A percentile compares a stretch with the other conserved stretches of the same genome.
Conservation (phyloP, 2,797 vertebrate species). For the Manis javanica region DNA sequence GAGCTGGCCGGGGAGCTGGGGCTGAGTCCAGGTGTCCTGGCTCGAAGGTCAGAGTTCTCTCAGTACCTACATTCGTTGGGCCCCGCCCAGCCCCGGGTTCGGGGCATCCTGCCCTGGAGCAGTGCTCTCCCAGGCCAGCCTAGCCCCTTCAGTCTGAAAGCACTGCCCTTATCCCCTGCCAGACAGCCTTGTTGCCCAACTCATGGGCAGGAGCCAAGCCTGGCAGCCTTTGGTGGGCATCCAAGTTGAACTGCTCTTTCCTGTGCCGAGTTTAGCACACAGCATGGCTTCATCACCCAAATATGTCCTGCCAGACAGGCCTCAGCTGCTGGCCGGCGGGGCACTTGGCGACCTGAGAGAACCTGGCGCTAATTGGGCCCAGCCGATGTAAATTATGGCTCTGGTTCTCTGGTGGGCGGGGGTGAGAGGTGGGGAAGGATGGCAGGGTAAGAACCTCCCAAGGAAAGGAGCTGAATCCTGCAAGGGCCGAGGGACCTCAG, state of each 20-base stretch:
- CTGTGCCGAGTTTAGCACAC: constrained; percentile 55
- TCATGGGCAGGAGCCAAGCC: constrained; percentile 58
- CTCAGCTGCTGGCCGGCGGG: constrained; percentile 84
- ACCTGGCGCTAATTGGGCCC: constrained; percentile 70
- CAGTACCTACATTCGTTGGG: background rate
- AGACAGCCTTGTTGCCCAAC: constrained; percentile 72
- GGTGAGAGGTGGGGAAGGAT: constrained; percentile 50
- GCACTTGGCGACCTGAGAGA: constrained; percentile 66
- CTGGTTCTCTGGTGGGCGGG: constrained; percentile 44
- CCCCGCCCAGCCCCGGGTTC: background rate
- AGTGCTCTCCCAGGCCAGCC: background rate
- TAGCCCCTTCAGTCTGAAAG: constrained; percentile 27
- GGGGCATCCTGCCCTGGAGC: constrained; percentile 22
- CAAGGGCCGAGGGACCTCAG: background rate
- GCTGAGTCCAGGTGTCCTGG: constrained; percentile 8
- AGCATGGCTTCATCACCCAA: constrained; percentile 86
- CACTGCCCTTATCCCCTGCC: constrained; percentile 35
- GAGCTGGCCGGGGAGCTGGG: background rate
- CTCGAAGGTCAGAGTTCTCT: background rate
- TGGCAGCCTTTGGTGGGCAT: constrained; percentile 77
- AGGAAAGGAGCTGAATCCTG: background rate
- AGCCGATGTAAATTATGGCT: constrained; percentile 68
- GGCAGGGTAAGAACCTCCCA: background rate
- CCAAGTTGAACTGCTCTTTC: constrained; percentile 74
- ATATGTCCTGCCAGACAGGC: constrained; percentile 86